Percentiles rank a stretch among this genome's conserved stretches.
phyloP scores from a whole-genome alignment of 2,113 vertebrate genomes.

The Gymnogyps californianus region DNA sequence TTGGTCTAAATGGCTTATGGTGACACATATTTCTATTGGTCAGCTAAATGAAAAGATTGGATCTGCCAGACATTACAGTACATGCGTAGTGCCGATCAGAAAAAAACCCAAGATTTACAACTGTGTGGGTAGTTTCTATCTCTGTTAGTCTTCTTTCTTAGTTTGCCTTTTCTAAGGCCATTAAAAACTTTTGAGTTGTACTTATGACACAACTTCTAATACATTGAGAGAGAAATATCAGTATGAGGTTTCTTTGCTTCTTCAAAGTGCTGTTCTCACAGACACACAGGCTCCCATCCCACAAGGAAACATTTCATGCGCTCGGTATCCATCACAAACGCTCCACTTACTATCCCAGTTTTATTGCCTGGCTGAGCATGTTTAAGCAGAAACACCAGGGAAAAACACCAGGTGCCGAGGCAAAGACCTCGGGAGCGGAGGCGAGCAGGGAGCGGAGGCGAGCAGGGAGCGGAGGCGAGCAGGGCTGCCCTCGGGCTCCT shows the following conservation, averaged over 20 bases:
- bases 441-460: no score
- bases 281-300: not conserved
- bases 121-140: not conserved
- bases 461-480: fast-evolving
- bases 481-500: not conserved
- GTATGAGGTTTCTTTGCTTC: not conserved
- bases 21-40: not conserved
- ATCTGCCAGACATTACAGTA: not conserved
- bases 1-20: not conserved
- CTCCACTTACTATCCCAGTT: not conserved
- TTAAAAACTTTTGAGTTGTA: not conserved
- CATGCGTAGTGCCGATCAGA: not conserved
- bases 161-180: not conserved
- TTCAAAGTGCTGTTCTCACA: not conserved
- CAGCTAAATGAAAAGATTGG: not conserved
- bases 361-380: not conserved
- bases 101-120: not conserved
- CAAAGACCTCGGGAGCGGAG: not conserved
- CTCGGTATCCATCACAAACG: not conserved
- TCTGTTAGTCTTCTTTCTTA: not conserved
- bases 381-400: not conserved
- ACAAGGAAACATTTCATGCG: not conserved
- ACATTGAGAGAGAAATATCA: not conserved
- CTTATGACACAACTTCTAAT: not conserved
- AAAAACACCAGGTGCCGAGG: fast-evolving